These are phyloP conservation scores for Noctua pronuba DNA, from an alignment of 2,888 invertebrate species.

Conservation along the genomic window DNA sequence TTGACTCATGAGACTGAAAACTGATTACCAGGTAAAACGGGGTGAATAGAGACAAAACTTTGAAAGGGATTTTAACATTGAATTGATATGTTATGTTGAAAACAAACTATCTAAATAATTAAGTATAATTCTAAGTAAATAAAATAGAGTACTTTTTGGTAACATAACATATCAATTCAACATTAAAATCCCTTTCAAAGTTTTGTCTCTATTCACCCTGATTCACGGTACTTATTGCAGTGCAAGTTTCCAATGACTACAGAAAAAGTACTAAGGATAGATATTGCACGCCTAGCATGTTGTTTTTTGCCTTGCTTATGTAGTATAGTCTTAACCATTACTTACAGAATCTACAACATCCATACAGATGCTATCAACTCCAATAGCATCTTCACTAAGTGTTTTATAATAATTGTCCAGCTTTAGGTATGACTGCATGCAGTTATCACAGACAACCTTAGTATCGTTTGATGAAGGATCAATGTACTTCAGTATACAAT, in stretches of 20 bases:
- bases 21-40: no score
- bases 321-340: neutral
- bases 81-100: no score
- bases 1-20: neutral
- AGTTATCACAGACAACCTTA: conserved; percentile 87
- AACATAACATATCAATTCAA: no score
- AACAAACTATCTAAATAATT: no score
- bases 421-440: conserved; percentile 88
- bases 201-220: no score
- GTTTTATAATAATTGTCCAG: conserved; percentile 91
- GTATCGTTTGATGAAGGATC: conserved; percentile 75
- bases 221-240: neutral
- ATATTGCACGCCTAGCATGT: neutral
- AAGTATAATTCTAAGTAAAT: no score
- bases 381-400: conserved; percentile 89
- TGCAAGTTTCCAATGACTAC: neutral
- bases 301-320: neutral
- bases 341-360: conserved; percentile 92
- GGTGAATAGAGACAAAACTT: no score
- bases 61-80: no score
- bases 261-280: neutral
- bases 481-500: conserved; percentile 82
- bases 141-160: no score
- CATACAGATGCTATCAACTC: conserved; percentile 91
- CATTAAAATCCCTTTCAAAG: no score